A percentile compares a stretch with the other conserved stretches of the same genome.
Conservation (phyloP, 1,140 invertebrate genomes). For the Pentalonia nigronervosa region DNA sequence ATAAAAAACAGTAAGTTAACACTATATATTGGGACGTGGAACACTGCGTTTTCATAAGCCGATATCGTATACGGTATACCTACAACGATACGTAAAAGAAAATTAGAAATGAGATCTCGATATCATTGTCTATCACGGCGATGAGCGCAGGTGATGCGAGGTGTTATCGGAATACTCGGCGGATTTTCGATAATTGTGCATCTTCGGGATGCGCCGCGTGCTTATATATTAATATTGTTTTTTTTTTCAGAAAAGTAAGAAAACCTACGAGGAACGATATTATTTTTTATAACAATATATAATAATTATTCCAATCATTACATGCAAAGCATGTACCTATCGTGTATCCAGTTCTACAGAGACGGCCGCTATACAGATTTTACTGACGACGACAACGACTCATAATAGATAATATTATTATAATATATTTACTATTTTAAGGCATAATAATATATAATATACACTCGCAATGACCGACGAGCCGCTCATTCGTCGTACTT, state of each 20-base stretch:
- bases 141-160: background rate
- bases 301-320: too few species aligned
- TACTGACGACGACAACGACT: background rate
- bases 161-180: background rate
- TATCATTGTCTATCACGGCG: background rate
- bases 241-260: background rate
- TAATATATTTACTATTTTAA: too few species aligned
- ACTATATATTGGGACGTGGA: background rate
- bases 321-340: background rate
- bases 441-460: too few species aligned
- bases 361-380: background rate
- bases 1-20: background rate
- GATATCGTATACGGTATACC: background rate
- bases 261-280: background rate
- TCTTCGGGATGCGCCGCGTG: background rate
- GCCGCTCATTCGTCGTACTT: constrained; percentile 37
- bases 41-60: background rate
- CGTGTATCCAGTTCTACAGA: too few species aligned
- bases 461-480: background rate
- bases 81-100: background rate
- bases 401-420: background rate
- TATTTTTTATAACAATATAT: background rate
- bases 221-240: background rate
- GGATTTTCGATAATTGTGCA: background rate
- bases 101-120: constrained; percentile 33